Evolutionary conservation across 2,113 vertebrate species (phyloP).

Genomic region (Stegostoma tigrinum): DNA sequence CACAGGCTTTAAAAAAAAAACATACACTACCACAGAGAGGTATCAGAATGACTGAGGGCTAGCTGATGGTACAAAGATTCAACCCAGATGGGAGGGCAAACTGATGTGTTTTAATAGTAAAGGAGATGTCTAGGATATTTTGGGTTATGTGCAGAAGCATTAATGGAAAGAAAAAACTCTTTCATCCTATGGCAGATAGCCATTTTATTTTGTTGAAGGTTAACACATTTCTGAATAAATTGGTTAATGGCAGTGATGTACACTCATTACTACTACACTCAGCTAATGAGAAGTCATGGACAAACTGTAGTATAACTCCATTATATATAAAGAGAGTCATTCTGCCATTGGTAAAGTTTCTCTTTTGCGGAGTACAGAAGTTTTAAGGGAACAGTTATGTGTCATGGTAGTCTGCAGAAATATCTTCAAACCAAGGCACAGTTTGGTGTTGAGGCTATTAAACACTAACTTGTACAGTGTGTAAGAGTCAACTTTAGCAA

Average conservation of each 20-base stretch:
- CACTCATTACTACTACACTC: not conserved
- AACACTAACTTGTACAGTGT: slow-evolving; percentile 1
- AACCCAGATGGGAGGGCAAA: not conserved
- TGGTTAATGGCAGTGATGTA: not conserved
- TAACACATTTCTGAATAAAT: not conserved
- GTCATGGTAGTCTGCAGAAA: not conserved
- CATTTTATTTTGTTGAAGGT: no score
- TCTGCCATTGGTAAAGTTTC: not conserved
- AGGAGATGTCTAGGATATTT: not conserved
- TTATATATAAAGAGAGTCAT: not conserved
- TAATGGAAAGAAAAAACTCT: not conserved
- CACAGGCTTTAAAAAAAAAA: not conserved
- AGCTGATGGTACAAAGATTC: not conserved
- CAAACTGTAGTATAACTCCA: not conserved
- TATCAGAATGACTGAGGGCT: not conserved
- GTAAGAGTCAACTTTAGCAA: not conserved
- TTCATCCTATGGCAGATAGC: not conserved
- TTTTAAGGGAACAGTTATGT: not conserved
- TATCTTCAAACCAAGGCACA: not conserved
- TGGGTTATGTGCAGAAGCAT: not conserved
- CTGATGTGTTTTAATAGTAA: not conserved
- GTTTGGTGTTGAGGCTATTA: not conserved
- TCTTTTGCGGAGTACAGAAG: not conserved
- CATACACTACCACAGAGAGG: not conserved
- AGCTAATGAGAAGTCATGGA: not conserved